These are phyloP conservation scores for Pegoplata infirma DNA, from an alignment of 2,888 invertebrate genomes.

Conservation along the genomic window DNA sequence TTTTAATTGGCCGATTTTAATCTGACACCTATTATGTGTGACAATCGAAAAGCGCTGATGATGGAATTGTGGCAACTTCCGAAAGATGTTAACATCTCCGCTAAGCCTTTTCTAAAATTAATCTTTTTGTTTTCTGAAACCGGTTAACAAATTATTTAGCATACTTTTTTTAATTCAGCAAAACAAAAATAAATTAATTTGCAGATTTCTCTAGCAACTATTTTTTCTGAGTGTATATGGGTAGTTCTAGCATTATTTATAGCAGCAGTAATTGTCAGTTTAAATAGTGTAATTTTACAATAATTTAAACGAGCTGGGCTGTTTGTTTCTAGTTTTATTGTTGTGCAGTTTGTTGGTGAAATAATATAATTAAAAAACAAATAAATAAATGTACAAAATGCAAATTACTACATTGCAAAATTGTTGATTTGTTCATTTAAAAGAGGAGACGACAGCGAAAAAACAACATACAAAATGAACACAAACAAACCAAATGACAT, in stretches of 20 bases:
- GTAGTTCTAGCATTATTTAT: not conserved
- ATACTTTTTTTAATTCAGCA: too few species aligned
- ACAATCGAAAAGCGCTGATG: too few species aligned
- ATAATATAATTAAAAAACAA: slow-evolving; percentile 37
- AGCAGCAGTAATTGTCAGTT: slow-evolving; percentile 29
- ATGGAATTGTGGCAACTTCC: too few species aligned
- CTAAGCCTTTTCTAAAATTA: too few species aligned
- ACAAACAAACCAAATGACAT: slow-evolving; percentile 30
- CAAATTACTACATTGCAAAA: slow-evolving; percentile 38
- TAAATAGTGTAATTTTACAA: slow-evolving; percentile 30
- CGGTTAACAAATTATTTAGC: too few species aligned
- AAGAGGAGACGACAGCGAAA: slow-evolving; percentile 14
- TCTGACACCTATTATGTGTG: too few species aligned
- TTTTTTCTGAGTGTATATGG: not conserved
- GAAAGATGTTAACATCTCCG: too few species aligned
- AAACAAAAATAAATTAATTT: too few species aligned
- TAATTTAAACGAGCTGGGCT: slow-evolving; percentile 39
- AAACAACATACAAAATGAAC: slow-evolving; percentile 8
- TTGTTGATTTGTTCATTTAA: slow-evolving; percentile 58
- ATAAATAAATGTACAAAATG: slow-evolving; percentile 33
- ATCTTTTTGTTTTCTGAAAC: too few species aligned
- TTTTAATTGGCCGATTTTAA: too few species aligned
- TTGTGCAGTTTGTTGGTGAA: slow-evolving; percentile 59
- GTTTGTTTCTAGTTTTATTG: slow-evolving; percentile 8
- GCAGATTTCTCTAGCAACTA: too few species aligned